Conservation (phyloP, 2,888 invertebrate genomes). For the Drosophila phalerata region DNA sequence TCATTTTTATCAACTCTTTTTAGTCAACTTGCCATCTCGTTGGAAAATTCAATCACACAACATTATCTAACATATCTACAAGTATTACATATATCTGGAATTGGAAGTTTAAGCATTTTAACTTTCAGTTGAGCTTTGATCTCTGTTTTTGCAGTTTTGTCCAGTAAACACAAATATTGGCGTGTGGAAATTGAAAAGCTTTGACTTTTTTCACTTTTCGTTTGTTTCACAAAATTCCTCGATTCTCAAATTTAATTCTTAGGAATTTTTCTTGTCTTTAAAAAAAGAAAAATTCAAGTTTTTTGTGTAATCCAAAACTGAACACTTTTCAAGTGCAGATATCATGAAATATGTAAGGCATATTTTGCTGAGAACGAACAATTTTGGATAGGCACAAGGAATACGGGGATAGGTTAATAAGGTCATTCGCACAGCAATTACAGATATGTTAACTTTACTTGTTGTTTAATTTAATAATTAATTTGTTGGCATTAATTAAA, state of each 20-base stretch:
- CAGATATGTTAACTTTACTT: constrained; percentile 5
- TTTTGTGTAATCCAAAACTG: constrained; percentile 46
- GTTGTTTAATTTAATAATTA: constrained; percentile 20
- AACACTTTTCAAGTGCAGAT: constrained; percentile 40
- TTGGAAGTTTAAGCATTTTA: not conserved
- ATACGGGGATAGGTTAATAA: constrained; percentile 15
- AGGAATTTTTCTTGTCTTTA: constrained; percentile 25
- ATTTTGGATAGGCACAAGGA: not conserved
- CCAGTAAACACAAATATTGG: constrained; percentile 32
- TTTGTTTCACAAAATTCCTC: constrained; percentile 44
- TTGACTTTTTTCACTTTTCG: constrained; percentile 10
- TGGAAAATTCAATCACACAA: not conserved
- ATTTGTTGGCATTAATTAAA: constrained; percentile 22
- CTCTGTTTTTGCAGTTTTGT: constrained; percentile 20
- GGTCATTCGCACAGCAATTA: constrained; percentile 42
- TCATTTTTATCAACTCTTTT: no score
- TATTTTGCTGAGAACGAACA: constrained; percentile 43
- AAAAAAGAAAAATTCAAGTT: not conserved
- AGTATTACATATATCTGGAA: constrained; percentile 4
- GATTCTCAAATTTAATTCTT: constrained; percentile 50
- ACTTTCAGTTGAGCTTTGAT: constrained; percentile 15
- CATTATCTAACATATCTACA: not conserved
- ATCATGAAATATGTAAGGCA: constrained; percentile 14
- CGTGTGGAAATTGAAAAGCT: constrained; percentile 39
- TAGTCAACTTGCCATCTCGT: no score